These are phyloP conservation scores for Maniola jurtina DNA, from an alignment of 1,140 invertebrate genomes.

Conservation along the genomic window DNA sequence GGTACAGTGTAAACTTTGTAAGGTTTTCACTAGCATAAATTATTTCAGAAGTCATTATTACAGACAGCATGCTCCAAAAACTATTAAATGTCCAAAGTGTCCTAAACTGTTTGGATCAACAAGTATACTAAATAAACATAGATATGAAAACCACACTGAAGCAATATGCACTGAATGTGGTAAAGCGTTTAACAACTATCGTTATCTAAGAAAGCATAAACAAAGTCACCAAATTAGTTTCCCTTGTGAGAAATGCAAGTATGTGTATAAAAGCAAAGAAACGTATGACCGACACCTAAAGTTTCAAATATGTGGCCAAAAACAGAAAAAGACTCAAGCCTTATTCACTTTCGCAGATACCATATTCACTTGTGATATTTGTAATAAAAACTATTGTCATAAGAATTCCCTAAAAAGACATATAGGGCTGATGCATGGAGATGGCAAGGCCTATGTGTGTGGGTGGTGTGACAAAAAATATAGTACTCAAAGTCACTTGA, in stretches of 20 bases:
- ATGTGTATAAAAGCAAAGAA: background rate
- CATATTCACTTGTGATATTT: background rate
- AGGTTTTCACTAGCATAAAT: background rate
- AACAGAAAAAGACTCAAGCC: background rate
- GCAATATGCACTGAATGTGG: background rate
- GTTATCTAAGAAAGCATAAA: background rate
- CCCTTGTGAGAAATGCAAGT: background rate
- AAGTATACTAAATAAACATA: background rate
- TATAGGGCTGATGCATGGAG: background rate
- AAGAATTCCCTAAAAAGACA: background rate
- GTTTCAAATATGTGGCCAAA: background rate
- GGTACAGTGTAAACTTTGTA: background rate
- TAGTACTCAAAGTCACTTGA: background rate
- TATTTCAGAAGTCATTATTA: slow-evolving; percentile 1
- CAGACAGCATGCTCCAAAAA: background rate
- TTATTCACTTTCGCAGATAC: background rate
- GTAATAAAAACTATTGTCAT: background rate
- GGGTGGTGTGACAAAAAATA: background rate
- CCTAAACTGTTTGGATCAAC: background rate
- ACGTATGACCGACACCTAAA: background rate
- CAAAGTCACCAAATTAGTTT: background rate
- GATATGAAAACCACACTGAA: background rate
- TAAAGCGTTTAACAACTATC: background rate
- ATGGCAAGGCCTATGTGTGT: background rate
- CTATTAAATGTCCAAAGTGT: background rate